A percentile compares a stretch with the other conserved stretches of the same genome.
These are phyloP conservation scores for Entomobrya proxima DNA, from an alignment of 2,888 invertebrate genomes.

Conservation along the genomic window DNA sequence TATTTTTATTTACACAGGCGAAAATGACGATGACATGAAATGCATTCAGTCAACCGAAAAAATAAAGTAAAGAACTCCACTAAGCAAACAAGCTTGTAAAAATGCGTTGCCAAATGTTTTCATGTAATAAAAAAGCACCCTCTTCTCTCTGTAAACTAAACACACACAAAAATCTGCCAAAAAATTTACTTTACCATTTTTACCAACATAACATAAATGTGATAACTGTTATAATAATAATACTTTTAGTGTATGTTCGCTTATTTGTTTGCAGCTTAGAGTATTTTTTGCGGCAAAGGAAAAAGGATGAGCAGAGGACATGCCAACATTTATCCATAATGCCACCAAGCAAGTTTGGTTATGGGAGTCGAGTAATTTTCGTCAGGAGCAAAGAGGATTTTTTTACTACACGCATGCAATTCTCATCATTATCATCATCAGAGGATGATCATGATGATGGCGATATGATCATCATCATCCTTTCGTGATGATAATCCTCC, in stretches of 20 bases:
- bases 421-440: constrained; percentile 46
- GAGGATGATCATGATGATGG: no score
- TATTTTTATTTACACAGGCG: constrained; percentile 11
- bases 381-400: constrained; percentile 44
- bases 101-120: no score
- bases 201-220: no score
- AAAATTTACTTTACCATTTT: constrained; percentile 57
- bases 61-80: background rate
- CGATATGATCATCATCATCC: constrained; percentile 43
- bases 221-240: constrained; percentile 39
- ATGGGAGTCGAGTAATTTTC: constrained; percentile 40
- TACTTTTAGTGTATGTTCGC: constrained; percentile 50
- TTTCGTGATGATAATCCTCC: constrained; percentile 45
- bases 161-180: constrained; percentile 55
- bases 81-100: constrained; percentile 62
- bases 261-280: constrained; percentile 21
- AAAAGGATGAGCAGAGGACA: constrained; percentile 13
- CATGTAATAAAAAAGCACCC: no score
- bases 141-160: constrained; percentile 45
- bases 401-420: constrained; percentile 48
- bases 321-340: constrained; percentile 56
- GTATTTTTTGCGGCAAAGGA: background rate
- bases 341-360: constrained; percentile 34
- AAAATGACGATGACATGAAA: constrained; percentile 55
- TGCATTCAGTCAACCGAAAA: constrained; percentile 46